A percentile compares a stretch with the other conserved stretches of the same genome.
These are phyloP conservation scores for Notothenia rossii DNA, from an alignment of 2,113 vertebrate genomes.

Conservation along the genomic window DNA sequence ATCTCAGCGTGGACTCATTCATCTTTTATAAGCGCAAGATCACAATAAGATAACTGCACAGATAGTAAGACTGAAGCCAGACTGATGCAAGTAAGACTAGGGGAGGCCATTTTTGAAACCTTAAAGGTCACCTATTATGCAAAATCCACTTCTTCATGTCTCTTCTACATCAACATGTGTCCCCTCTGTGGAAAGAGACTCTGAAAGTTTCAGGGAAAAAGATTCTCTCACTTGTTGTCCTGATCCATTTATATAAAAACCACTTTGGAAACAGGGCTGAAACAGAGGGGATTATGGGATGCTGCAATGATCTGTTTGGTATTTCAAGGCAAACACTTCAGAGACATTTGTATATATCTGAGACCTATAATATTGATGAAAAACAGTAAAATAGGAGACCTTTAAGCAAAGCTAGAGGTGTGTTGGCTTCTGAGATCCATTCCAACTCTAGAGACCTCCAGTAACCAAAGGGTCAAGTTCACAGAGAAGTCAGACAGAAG, in stretches of 20 bases:
- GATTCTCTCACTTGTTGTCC: too few relatives aligned
- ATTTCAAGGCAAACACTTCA: too few relatives aligned
- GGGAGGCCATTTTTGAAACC: not conserved
- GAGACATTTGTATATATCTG: too few relatives aligned
- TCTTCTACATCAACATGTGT: too few relatives aligned
- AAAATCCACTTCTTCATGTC: too few relatives aligned
- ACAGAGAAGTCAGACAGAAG: constrained; percentile 23
- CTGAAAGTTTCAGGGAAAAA: too few relatives aligned
- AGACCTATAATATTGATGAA: too few relatives aligned
- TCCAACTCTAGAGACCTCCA: not conserved
- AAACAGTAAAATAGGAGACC: too few relatives aligned
- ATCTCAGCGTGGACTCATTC: constrained; percentile 16
- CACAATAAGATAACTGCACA: not conserved
- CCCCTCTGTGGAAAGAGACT: too few relatives aligned
- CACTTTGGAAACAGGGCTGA: not conserved
- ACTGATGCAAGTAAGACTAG: not conserved
- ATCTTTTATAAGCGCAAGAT: constrained; percentile 10
- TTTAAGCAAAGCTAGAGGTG: constrained; percentile 5
- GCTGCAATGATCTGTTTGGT: too few relatives aligned
- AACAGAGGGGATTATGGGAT: too few relatives aligned
- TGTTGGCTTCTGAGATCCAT: not conserved
- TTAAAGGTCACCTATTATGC: not conserved
- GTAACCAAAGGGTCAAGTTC: constrained; percentile 34
- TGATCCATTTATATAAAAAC: too few relatives aligned
- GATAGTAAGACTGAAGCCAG: not conserved